A percentile compares a stretch with the other conserved stretches of the same genome.
These are phyloP conservation scores for Amyelois transitella DNA, from an alignment of 1,140 invertebrate genomes.

Conservation along the genomic window DNA sequence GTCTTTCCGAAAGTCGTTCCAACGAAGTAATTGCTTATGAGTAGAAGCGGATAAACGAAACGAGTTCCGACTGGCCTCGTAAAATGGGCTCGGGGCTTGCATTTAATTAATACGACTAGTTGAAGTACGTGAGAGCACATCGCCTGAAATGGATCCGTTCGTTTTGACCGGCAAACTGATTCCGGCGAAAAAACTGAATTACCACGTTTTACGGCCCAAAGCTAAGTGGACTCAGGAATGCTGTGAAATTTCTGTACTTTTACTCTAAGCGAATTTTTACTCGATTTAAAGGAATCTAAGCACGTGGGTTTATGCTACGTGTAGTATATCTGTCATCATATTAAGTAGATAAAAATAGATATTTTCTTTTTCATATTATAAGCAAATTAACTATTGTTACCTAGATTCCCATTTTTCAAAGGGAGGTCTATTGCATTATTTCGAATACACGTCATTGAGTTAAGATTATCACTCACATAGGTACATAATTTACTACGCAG, in stretches of 20 bases:
- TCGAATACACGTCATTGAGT: too few species aligned
- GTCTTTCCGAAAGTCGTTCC: conserved; percentile 49
- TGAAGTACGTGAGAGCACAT: conserved; percentile 54
- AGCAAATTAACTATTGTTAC: too few species aligned
- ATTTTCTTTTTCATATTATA: too few species aligned
- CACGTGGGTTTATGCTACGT: background rate
- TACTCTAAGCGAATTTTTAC: background rate
- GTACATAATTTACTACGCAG: too few species aligned
- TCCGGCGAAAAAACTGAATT: conserved; percentile 40
- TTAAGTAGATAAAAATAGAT: too few species aligned
- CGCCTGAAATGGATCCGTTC: conserved; percentile 53
- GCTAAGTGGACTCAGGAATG: conserved; percentile 13
- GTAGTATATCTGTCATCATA: too few species aligned
- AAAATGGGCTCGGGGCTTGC: conserved; percentile 68
- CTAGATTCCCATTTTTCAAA: too few species aligned
- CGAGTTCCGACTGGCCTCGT: conserved; percentile 55
- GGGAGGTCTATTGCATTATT: too few species aligned
- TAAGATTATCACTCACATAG: too few species aligned
- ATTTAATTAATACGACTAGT: conserved; percentile 68
- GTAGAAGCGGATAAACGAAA: conserved; percentile 66
- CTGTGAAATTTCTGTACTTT: background rate
- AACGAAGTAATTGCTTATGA: conserved; percentile 68
- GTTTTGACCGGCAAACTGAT: conserved; percentile 50
- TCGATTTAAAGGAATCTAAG: background rate
- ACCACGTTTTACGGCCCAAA: conserved; percentile 19